These are phyloP conservation scores for Papilio xuthus DNA, from an alignment of 1,140 invertebrate species.

Conservation along the genomic window DNA sequence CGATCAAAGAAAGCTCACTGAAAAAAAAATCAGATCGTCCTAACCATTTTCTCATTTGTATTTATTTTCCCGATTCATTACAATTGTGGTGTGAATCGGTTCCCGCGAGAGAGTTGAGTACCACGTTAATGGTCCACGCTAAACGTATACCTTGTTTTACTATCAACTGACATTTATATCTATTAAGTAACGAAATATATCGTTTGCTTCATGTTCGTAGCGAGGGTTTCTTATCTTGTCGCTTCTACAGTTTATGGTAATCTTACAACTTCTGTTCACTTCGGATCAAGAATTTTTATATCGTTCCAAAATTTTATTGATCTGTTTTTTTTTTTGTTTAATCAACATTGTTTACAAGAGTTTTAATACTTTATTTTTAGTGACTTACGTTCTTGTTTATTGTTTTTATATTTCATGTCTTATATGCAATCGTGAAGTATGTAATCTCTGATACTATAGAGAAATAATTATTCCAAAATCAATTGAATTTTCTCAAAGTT, in stretches of 20 bases:
- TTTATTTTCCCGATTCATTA: slow-evolving; percentile 28
- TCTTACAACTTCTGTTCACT: slow-evolving; percentile 36
- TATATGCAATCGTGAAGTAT: no score
- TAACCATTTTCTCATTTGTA: slow-evolving; percentile 37
- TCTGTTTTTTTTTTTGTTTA: not conserved
- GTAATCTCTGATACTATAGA: no score
- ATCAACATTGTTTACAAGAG: not conserved
- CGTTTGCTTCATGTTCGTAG: not conserved
- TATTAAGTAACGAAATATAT: slow-evolving; percentile 28
- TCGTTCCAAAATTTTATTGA: slow-evolving; percentile 12
- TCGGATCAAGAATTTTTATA: slow-evolving; percentile 8
- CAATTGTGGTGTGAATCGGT: slow-evolving; percentile 27
- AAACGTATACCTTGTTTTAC: slow-evolving; percentile 27
- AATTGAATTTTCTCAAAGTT: not conserved
- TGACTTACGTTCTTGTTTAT: not conserved
- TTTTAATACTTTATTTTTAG: not conserved
- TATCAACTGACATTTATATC: slow-evolving; percentile 36
- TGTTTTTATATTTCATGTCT: no score
- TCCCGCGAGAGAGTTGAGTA: not conserved
- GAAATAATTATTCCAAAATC: not conserved
- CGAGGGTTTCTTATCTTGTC: slow-evolving; percentile 26
- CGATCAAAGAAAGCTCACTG: slow-evolving; percentile 5
- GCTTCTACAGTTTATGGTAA: slow-evolving; percentile 31
- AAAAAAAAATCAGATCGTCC: slow-evolving; percentile 7
- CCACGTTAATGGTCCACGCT: slow-evolving; percentile 19